These are phyloP conservation scores for Matsumyia berberina DNA, from an alignment of 2,888 invertebrate species.

Conservation along the genomic window DNA sequence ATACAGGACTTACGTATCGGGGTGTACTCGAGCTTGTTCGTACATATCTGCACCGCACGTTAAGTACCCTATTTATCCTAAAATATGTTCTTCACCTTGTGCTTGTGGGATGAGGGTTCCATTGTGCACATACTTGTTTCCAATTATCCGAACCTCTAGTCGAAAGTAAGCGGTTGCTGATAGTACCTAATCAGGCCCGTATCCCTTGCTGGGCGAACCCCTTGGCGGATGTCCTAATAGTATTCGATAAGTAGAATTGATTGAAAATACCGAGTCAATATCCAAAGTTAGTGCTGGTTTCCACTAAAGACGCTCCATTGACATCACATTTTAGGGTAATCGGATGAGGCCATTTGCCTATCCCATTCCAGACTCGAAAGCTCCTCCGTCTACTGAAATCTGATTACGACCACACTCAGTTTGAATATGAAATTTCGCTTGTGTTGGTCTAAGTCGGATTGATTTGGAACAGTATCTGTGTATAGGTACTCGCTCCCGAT, in stretches of 20 bases:
- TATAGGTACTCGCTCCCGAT: background rate
- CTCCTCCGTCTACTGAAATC: conserved; percentile 46
- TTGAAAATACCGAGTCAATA: conserved; percentile 53
- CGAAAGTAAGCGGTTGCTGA: conserved; percentile 5
- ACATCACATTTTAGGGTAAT: conserved; percentile 42
- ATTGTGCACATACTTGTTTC: conserved; percentile 63
- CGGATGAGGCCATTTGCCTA: conserved; percentile 56
- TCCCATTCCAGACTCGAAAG: background rate
- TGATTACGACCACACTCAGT: conserved; percentile 64
- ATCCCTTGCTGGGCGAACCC: background rate
- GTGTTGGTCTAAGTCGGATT: conserved; percentile 39
- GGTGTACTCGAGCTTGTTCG: conserved; percentile 24
- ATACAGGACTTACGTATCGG: conserved; percentile 13
- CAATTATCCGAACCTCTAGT: conserved; percentile 55
- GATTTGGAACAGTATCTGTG: background rate
- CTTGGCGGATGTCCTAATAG: conserved; percentile 18
- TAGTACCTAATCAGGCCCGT: conserved; percentile 6
- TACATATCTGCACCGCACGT: conserved; percentile 36
- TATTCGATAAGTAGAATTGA: conserved; percentile 66
- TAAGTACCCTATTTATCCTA: conserved; percentile 66
- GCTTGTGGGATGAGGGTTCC: conserved; percentile 31
- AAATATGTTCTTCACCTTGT: conserved; percentile 61
- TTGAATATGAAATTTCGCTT: conserved; percentile 56
- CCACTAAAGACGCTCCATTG: conserved; percentile 43
- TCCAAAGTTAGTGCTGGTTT: conserved; percentile 40